Conservation (phyloP, 2,797 vertebrate genomes). For the Eupleurogrammus muticus region DNA sequence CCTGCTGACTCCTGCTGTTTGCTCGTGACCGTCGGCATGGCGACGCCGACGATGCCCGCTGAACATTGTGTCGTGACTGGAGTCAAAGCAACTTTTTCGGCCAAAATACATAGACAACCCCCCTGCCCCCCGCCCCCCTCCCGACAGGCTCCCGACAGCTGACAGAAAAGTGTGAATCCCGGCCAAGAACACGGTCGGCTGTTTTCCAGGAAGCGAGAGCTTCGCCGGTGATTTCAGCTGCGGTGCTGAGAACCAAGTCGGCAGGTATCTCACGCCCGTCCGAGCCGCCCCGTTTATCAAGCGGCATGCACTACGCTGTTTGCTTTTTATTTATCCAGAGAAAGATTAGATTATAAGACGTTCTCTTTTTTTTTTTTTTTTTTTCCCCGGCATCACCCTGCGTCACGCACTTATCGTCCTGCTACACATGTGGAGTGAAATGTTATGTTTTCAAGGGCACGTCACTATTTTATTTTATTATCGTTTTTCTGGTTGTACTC, state of each 20-base stretch:
- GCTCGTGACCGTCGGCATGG: constrained; percentile 32
- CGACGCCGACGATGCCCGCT: constrained; percentile 32
- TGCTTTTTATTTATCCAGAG: constrained; percentile 4
- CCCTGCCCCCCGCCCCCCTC: too few species aligned
- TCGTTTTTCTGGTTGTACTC: too few species aligned
- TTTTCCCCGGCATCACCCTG: background rate
- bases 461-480: background rate
- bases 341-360: background rate
- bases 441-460: background rate
- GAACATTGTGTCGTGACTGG: constrained; percentile 37
- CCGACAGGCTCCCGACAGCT: constrained; percentile 39
- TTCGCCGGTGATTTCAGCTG: constrained; percentile 39
- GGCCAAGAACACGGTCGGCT: constrained; percentile 27
- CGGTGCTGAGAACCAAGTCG: constrained; percentile 21
- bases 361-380: background rate
- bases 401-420: background rate
- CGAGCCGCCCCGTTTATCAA: background rate
- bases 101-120: constrained; percentile 39
- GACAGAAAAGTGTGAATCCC: constrained; percentile 36
- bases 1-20: constrained; percentile 11
- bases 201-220: constrained; percentile 48
- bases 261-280: constrained; percentile 16
- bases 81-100: constrained; percentile 52
- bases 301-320: background rate
- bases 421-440: background rate